A percentile compares a stretch with the other conserved stretches of the same genome.
These are phyloP conservation scores for Sarcophaga bullata DNA, from an alignment of 1,140 invertebrate genomes.

Conservation along the genomic window DNA sequence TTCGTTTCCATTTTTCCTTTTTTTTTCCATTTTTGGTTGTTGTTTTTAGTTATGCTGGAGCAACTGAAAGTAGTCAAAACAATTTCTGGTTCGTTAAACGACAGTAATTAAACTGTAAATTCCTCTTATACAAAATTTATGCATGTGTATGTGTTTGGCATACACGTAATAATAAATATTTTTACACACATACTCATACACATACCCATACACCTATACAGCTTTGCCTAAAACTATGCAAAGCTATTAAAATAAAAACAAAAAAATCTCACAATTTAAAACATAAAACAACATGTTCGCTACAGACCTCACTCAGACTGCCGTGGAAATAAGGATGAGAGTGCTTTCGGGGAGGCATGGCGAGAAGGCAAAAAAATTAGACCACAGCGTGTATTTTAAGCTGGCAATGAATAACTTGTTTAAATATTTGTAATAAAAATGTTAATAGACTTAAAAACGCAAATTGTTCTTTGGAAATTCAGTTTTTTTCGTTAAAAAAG, in stretches of 20 bases:
- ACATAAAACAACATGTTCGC: constrained; percentile 34
- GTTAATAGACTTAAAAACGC: constrained; percentile 49
- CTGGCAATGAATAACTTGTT: constrained; percentile 54
- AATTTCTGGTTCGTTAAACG: constrained; percentile 40
- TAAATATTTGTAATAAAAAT: constrained; percentile 57
- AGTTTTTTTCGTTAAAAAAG: too few species aligned
- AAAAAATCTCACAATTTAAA: neutral
- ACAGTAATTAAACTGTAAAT: constrained; percentile 37
- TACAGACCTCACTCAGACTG: constrained; percentile 44
- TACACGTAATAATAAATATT: neutral
- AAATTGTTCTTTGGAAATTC: constrained; percentile 46
- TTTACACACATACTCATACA: neutral
- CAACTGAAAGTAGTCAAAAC: constrained; percentile 27
- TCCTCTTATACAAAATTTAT: neutral
- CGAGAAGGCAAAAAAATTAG: constrained; percentile 40
- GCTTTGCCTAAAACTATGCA: constrained; percentile 45
- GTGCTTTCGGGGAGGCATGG: neutral
- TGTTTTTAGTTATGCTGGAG: neutral
- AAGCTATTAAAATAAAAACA: neutral
- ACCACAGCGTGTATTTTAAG: neutral
- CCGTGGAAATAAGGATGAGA: neutral
- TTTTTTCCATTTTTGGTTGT: neutral
- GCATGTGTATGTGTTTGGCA: neutral
- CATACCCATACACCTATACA: neutral
- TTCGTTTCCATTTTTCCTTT: neutral